A percentile compares a stretch with the other conserved stretches of the same genome.
phyloP scores from a whole-genome alignment of 2,888 invertebrate genomes.

The Drosophila rubida region DNA sequence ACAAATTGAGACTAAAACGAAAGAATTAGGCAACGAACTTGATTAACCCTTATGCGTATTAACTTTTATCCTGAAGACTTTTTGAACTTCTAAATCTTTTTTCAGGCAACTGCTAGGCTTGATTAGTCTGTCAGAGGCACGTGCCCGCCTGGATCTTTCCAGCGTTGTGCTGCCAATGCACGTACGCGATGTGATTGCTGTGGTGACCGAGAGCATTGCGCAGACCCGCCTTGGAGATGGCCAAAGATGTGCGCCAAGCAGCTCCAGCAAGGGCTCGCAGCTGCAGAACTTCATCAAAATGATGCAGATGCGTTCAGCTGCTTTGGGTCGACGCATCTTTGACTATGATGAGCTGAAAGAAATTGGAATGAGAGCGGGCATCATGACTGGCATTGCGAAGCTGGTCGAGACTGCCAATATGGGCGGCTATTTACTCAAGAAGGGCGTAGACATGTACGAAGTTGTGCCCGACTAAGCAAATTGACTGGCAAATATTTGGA shows the following conservation, averaged over 20 bases:
- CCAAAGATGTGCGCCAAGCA: background rate
- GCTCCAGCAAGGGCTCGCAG: conserved; percentile 84
- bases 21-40: conserved; percentile 50
- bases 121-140: conserved; percentile 93
- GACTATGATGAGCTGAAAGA: conserved; percentile 91
- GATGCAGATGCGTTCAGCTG: conserved; percentile 88
- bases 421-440: conserved; percentile 94
- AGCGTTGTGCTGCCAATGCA: conserved; percentile 92
- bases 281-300: conserved; percentile 90
- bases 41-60: background rate
- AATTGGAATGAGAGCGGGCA: conserved; percentile 88
- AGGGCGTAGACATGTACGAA: conserved; percentile 90
- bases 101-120: conserved; percentile 94
- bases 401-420: conserved; percentile 92
- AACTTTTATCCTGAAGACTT: background rate
- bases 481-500: conserved; percentile 46
- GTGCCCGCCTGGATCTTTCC: conserved; percentile 94
- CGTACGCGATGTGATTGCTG: conserved; percentile 93
- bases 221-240: conserved; percentile 89
- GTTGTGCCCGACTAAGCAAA: conserved; percentile 85
- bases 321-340: conserved; percentile 90
- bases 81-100: conserved; percentile 2
- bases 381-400: conserved; percentile 86
- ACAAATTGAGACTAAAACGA: conserved; percentile 9
- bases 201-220: conserved; percentile 92